Evolutionary conservation across 1,140 invertebrate genomes (phyloP), one percentile per base, ranked within the genome.

Genomic region (Trissolcus basalis): DNA sequence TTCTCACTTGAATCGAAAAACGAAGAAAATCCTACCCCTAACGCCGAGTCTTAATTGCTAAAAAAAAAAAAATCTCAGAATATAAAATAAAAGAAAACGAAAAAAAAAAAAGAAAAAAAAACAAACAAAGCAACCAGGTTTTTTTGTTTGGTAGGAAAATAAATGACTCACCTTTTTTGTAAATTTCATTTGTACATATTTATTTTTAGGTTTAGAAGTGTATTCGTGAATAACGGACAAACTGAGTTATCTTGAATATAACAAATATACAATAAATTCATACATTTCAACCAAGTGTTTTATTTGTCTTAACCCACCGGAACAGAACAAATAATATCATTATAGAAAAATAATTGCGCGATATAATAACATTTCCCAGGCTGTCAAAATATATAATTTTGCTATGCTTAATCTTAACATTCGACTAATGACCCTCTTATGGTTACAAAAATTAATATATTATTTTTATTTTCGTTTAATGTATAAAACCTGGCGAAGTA

Each of bases 1-100:
- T 98, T 98, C 87, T 97, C 96, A 4, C 88, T 99, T 47, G 97
- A 98, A 87, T 97, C 96, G 79, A 98, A 97, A 89, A 92, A 93
- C 6, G 95, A 96, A 74, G 93, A 94, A 43, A 6, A 82, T 14
- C 45, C 83, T 33, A 78, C 80, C 4, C 80, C 83, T 4, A 83
- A 87, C 48, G 70, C 81, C 39, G 81, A 83, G 54, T 69, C 81
- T 4, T 85, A 69, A 81, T 32, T 59, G 15, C 9, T 33, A 15
- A 54, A 33, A 0, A 48, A 35, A n/a, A 9, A 33, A 72, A 59
- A 55, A 6, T 15, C 12, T 8, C 11, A 53, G 7, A 53, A 43
- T 43, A 43, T 13, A 59, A 12, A 48, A 35, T 35, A 5, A 6
- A 10, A 10, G 33, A 56, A 54, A 50, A n/a, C n/a, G n/a, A n/a